Base-by-base conservation (phyloP, 1,140 invertebrate species). In the Muscidifurax raptorellus region DNA sequence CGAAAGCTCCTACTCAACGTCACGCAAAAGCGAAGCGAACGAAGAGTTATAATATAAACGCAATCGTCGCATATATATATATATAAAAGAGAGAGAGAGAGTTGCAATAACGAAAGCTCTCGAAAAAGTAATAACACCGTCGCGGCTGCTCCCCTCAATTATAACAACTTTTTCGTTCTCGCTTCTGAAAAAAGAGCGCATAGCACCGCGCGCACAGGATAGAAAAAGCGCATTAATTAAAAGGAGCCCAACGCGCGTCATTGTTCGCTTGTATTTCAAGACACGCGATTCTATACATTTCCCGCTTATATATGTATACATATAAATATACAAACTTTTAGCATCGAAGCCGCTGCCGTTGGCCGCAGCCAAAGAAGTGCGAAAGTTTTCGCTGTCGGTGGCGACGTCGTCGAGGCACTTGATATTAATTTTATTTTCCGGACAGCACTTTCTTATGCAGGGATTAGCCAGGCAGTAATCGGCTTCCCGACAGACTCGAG, bases 361-460 rank as follows among this genome's bases (percentile, higher is more conserved):
- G 10, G 25, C 71, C 0, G 77, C 22, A 28, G 15, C 30, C n/a
- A 44, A 27, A 12, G 12, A 66, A 18, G 47, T 32, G 9, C 13
- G 69, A 71, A 10, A 52, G 28, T 30, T 81, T 79, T 69, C n/a
- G 78, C 86, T 1, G 1, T 15, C 6, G 22, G 22, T 6, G n/a
- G 13, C 7, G 76, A 52, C 3, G 28, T 71, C 5, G 28, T 80
- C 77, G 5, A 27, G 7, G 25, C 77, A 84, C 25, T 64, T 40
- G 15, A 30, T 22, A 79, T 81, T 22, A 75, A 36, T 76, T 27
- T 79, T 30, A 28, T 80, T 47, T n/a, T 89, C 88, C 10, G 71
- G 25, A 36, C 88, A 90, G 79, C 90, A 90, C 72, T 90, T 90
- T 52, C 83, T 88, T 30, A 90, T 30, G 77, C 90, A 90, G 1